Evolutionary conservation across 2,113 vertebrate genomes (phyloP).

Genomic region (Trogon melanurus): DNA sequence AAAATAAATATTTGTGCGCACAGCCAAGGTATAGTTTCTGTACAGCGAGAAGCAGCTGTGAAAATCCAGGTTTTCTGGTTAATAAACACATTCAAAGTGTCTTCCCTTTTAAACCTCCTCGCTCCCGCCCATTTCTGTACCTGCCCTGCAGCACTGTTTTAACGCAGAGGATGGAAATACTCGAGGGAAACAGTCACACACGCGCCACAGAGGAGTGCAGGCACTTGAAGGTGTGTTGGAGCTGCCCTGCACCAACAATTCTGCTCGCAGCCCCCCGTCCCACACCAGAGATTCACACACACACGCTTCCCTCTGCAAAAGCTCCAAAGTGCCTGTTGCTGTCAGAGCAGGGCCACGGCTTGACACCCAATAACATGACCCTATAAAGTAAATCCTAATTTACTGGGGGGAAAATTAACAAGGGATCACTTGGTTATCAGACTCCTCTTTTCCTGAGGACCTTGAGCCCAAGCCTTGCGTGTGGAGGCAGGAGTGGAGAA

Average conservation of each 20-base stretch:
- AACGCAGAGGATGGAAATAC: neutral
- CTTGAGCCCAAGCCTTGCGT: neutral
- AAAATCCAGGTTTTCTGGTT: neutral
- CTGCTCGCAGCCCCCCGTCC: neutral
- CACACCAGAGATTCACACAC: too few relatives aligned
- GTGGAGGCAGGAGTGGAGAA: neutral
- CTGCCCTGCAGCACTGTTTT: neutral
- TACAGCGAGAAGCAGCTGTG: neutral
- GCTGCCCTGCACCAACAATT: neutral
- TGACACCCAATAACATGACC: neutral
- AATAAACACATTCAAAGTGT: neutral
- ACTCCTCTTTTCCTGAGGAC: neutral
- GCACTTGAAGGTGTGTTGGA: fast-evolving
- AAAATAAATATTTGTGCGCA: neutral
- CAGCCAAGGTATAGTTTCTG: neutral
- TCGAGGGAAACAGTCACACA: too few relatives aligned
- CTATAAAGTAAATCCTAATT: neutral
- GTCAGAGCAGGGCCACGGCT: neutral
- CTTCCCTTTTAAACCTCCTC: neutral
- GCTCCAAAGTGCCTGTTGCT: neutral
- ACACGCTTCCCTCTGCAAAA: too few relatives aligned
- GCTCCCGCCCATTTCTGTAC: neutral
- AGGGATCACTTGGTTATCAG: neutral
- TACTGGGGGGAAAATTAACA: neutral
- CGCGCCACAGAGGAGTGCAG: neutral